phyloP scores from a whole-genome alignment of 2,113 vertebrate genomes.

The Lampris megalopsis region DNA sequence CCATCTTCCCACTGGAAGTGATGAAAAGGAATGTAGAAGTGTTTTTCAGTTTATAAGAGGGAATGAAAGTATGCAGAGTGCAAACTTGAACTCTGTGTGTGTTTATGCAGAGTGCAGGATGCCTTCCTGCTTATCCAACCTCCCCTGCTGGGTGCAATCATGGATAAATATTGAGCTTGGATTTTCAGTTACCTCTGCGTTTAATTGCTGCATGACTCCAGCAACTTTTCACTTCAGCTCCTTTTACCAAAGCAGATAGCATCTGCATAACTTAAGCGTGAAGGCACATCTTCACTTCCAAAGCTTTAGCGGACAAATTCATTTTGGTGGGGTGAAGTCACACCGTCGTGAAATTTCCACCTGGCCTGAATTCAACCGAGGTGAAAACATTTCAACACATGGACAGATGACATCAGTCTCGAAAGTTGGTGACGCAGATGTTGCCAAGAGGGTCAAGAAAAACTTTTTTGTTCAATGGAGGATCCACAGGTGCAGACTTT shows the following conservation, averaged over 20 bases:
- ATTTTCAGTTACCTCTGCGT: conserved; percentile 21
- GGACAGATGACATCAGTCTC: neutral
- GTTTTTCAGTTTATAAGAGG: neutral
- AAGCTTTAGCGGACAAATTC: neutral
- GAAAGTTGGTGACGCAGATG: neutral
- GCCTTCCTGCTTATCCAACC: neutral
- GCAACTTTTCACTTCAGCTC: conserved; percentile 30
- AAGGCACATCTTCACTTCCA: neutral
- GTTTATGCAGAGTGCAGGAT: neutral
- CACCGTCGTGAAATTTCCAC: neutral
- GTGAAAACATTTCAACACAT: neutral
- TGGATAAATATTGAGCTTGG: conserved; percentile 5
- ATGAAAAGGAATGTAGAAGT: neutral
- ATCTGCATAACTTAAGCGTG: conserved; percentile 12
- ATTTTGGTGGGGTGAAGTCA: neutral
- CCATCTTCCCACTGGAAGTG: no score
- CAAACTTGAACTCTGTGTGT: neutral
- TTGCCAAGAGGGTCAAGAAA: neutral
- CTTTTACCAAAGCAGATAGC: conserved; percentile 27
- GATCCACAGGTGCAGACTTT: neutral
- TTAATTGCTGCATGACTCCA: conserved; percentile 41
- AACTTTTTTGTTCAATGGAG: neutral
- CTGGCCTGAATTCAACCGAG: neutral
- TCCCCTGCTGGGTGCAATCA: conserved; percentile 23
- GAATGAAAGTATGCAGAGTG: neutral